These are phyloP conservation scores for Prietella phreatophila DNA, from an alignment of 2,113 vertebrate species.

Conservation along the genomic window DNA sequence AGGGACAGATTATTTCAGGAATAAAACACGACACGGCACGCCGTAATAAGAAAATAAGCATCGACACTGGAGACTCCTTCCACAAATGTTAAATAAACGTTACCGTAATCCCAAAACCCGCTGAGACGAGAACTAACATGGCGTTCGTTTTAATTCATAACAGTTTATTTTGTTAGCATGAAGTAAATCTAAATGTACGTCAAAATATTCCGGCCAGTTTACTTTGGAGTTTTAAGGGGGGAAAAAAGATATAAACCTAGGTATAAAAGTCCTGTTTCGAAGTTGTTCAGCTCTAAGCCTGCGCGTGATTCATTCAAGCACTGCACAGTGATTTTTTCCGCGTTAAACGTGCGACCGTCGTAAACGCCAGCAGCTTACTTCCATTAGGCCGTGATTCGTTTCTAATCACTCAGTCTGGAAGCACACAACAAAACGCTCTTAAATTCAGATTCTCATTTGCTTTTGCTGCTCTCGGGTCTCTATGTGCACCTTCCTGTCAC, in stretches of 20 bases:
- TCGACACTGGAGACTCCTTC: not conserved
- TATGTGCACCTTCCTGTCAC: slow-evolving; percentile 68
- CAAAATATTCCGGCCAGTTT: not conserved
- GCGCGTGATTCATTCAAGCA: not conserved
- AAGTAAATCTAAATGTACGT: not conserved
- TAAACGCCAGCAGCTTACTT: not conserved
- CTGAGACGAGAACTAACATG: not conserved
- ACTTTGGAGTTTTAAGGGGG: not conserved
- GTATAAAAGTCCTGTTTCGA: not conserved
- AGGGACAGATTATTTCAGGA: too few species aligned
- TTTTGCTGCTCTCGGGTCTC: slow-evolving; percentile 8
- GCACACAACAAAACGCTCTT: not conserved
- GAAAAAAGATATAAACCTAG: not conserved
- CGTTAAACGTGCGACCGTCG: not conserved
- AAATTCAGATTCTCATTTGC: slow-evolving; percentile 11
- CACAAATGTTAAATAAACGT: not conserved
- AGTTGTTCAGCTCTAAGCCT: not conserved
- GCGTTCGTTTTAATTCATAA: not conserved
- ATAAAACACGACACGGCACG: too few species aligned
- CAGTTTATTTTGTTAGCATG: not conserved
- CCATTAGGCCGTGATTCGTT: not conserved
- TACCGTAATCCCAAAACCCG: not conserved
- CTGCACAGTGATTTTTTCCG: not conserved
- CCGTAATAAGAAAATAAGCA: not conserved
- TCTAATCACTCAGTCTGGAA: not conserved